phyloP scores from a whole-genome alignment of 2,113 vertebrate species.

The Grallaria varia region DNA sequence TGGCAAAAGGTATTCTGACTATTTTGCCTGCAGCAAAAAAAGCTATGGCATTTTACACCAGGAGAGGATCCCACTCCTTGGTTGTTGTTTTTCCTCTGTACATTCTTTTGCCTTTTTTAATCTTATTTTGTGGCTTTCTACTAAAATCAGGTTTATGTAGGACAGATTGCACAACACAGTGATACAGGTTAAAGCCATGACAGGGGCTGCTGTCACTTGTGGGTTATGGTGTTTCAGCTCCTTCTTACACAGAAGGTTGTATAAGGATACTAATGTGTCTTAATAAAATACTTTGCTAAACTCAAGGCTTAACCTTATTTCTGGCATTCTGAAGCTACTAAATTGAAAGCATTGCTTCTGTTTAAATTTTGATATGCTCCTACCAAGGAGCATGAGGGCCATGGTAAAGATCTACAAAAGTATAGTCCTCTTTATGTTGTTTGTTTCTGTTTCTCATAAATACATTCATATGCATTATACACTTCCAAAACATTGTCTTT shows the following conservation, averaged over 20 bases:
- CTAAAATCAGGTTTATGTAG: not conserved
- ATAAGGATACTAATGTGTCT: not conserved
- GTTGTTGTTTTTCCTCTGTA: not conserved
- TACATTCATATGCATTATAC: constrained; percentile 6
- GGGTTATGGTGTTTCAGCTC: not conserved
- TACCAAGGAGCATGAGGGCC: not conserved
- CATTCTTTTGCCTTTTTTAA: not conserved
- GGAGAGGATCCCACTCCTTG: not conserved
- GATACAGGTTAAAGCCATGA: not conserved
- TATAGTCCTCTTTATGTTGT: not conserved
- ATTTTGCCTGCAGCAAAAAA: not conserved
- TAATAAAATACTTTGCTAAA: constrained; percentile 6
- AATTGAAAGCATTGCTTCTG: constrained; percentile 19
- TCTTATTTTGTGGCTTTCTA: not conserved
- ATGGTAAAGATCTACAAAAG: not conserved
- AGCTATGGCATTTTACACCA: not conserved
- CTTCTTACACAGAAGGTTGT: not conserved
- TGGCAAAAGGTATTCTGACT: not conserved
- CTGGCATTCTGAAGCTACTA: constrained; percentile 40
- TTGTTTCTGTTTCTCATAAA: constrained; percentile 62
- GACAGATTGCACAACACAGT: not conserved
- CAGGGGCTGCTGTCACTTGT: not conserved
- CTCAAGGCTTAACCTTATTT: constrained; percentile 10
- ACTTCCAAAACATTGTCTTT: not conserved
- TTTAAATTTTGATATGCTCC: not conserved